These are phyloP conservation scores for Eurystomus glaucurus DNA, from an alignment of 2,797 vertebrate genomes.

Conservation along the genomic window DNA sequence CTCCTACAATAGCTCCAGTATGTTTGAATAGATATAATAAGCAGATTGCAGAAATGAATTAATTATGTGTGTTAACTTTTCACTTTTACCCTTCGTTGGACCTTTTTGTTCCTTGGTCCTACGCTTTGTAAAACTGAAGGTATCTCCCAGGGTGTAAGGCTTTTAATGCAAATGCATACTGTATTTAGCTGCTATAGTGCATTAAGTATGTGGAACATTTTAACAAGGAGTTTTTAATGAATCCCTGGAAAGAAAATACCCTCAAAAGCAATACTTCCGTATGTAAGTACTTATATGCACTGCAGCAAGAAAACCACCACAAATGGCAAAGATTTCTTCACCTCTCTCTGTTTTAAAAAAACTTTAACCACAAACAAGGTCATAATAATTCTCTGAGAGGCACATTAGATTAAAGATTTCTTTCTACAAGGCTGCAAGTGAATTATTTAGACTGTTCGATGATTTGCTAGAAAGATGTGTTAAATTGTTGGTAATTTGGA, in stretches of 20 bases:
- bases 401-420: not conserved
- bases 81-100: not conserved
- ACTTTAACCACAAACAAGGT: not conserved
- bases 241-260: not conserved
- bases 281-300: not conserved
- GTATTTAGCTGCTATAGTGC: not conserved
- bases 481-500: slow-evolving; percentile 20
- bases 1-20: not conserved
- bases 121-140: not conserved
- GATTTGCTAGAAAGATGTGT: not conserved
- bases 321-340: not conserved
- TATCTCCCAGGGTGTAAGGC: not conserved
- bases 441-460: slow-evolving; percentile 9
- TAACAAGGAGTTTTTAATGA: slow-evolving; percentile 44
- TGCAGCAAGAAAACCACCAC: not conserved
- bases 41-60: slow-evolving; percentile 48
- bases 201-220: not conserved
- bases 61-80: slow-evolving; percentile 42
- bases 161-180: not conserved
- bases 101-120: not conserved
- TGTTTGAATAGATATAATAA: slow-evolving; percentile 11
- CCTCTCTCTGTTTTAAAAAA: not conserved
- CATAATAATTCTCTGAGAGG: not conserved
- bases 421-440: not conserved
- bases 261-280: not conserved